A percentile compares a stretch with the other conserved stretches of the same genome.
Conservation (phyloP, 1,140 invertebrate species). For the Neodiprion fabricii region DNA sequence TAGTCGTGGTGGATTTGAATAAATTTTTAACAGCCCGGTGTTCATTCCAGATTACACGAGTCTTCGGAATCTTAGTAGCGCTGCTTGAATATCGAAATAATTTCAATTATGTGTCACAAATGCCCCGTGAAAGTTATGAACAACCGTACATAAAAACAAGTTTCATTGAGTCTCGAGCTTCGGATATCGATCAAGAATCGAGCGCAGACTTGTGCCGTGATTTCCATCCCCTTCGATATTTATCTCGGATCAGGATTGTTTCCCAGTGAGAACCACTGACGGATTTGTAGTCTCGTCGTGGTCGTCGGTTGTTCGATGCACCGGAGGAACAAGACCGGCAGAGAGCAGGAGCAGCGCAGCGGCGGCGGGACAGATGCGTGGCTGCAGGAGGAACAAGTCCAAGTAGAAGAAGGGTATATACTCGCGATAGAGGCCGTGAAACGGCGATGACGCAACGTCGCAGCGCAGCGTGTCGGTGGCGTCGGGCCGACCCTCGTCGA, state of each 20-base stretch:
- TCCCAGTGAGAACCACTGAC: conserved; percentile 39
- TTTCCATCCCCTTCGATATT: too few relatives aligned
- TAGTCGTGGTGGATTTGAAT: too few relatives aligned
- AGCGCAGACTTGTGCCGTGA: too few relatives aligned
- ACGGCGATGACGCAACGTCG: conserved; percentile 44
- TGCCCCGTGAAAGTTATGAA: too few relatives aligned
- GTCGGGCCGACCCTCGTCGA: conserved; percentile 26
- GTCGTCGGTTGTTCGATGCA: conserved; percentile 32
- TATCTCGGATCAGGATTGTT: conserved; percentile 6
- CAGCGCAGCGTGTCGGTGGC: conserved; percentile 28
- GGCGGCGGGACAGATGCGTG: background rate
- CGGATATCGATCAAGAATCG: too few relatives aligned
- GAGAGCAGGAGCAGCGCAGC: background rate
- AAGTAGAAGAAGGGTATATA: background rate
- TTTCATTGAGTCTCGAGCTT: too few relatives aligned
- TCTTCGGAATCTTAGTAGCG: too few relatives aligned
- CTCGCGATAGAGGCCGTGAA: conserved; percentile 34
- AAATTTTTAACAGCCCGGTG: too few relatives aligned
- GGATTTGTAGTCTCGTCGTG: conserved; percentile 40
- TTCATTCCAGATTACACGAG: too few relatives aligned
- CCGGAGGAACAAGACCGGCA: background rate
- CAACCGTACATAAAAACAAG: too few relatives aligned
- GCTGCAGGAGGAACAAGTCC: background rate
- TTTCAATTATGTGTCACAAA: too few relatives aligned
- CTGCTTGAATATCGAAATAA: too few relatives aligned